Evolutionary conservation across 2,888 invertebrate genomes (phyloP).

Genomic region (Drosophila conformis): DNA sequence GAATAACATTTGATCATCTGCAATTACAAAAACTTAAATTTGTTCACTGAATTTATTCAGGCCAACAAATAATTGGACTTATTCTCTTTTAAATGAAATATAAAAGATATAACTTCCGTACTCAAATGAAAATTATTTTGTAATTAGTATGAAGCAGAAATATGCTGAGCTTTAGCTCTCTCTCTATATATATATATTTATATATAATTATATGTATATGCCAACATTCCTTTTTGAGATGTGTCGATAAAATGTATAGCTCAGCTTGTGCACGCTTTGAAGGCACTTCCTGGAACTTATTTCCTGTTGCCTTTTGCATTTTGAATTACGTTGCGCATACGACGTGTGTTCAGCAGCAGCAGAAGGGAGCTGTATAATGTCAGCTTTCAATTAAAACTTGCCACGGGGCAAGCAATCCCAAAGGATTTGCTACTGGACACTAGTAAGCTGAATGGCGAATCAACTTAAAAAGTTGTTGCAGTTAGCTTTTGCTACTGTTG

Average conservation of each 20-base stretch:
- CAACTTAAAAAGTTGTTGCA: conserved; percentile 56
- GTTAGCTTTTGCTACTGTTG: conserved; percentile 20
- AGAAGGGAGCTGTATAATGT: conserved; percentile 34
- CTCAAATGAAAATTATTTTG: conserved; percentile 12
- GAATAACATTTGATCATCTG: background rate
- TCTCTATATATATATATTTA: too few relatives aligned
- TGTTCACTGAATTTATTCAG: background rate
- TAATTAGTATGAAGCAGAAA: conserved; percentile 14
- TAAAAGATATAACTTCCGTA: background rate
- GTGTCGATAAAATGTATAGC: conserved; percentile 7
- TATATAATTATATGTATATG: too few relatives aligned
- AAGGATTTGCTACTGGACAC: conserved; percentile 10
- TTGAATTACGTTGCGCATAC: conserved; percentile 21
- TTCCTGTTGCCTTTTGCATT: conserved; percentile 14
- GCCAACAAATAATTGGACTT: background rate
- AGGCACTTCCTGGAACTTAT: conserved; percentile 5
- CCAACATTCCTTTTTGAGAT: background rate
- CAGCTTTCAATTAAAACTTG: conserved; percentile 74
- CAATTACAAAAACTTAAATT: background rate
- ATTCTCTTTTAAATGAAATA: background rate
- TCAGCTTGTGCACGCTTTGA: conserved; percentile 1
- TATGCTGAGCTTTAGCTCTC: background rate
- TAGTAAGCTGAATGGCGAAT: conserved; percentile 46
- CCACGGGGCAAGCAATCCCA: conserved; percentile 22
- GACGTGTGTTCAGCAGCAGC: conserved; percentile 16